Evolutionary conservation across 2,888 invertebrate species (phyloP).

Genomic region (Brenthis ino): DNA sequence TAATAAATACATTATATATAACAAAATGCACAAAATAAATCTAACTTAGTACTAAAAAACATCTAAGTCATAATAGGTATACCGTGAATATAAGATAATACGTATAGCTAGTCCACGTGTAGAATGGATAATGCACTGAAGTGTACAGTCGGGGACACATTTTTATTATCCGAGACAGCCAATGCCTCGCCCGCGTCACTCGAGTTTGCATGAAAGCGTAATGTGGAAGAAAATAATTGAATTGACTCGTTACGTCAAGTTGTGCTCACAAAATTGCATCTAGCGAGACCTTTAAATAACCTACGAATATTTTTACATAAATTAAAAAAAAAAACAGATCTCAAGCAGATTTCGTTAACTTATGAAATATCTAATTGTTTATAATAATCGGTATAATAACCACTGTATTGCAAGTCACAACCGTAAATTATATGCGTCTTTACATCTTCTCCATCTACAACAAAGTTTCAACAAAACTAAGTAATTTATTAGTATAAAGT

Average conservation of each 20-base stretch:
- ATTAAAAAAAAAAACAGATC: too few species aligned
- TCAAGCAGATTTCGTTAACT: too few species aligned
- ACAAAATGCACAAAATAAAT: neutral
- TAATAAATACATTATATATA: too few species aligned
- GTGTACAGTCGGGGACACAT: conserved; percentile 28
- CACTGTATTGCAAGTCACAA: too few species aligned
- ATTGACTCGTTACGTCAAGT: conserved; percentile 21
- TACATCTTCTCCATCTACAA: too few species aligned
- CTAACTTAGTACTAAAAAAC: neutral
- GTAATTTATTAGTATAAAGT: too few species aligned
- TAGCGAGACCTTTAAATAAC: neutral
- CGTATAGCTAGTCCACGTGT: conserved; percentile 16
- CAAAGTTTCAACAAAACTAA: too few species aligned
- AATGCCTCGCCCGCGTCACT: conserved; percentile 20
- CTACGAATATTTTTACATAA: conserved; percentile 1
- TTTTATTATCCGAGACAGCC: conserved; percentile 31
- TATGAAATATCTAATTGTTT: too few species aligned
- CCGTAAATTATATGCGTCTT: too few species aligned
- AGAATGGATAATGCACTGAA: conserved; percentile 22
- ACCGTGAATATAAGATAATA: neutral
- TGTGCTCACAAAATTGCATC: conserved; percentile 16
- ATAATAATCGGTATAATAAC: too few species aligned
- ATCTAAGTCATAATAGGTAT: neutral
- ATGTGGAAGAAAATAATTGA: conserved; percentile 36
- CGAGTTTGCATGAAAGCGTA: conserved; percentile 31